Evolutionary conservation across 92 coral and sea anemone species (phyloP).

Genomic region (Paragorgia papillata): DNA sequence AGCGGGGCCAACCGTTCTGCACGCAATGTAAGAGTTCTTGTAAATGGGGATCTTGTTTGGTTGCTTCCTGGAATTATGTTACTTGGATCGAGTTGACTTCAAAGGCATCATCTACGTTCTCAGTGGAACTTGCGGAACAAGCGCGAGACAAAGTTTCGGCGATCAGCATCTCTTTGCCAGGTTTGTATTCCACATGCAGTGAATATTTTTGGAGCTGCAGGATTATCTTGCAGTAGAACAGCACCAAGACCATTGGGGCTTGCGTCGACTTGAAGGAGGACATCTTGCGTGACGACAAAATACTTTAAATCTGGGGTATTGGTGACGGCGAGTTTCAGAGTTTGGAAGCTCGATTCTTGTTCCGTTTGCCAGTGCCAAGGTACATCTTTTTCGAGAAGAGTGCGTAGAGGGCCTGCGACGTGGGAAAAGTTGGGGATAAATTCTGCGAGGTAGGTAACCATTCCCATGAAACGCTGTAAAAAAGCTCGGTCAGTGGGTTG

Average conservation of each 20-base stretch:
- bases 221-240: neutral
- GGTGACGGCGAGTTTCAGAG: neutral
- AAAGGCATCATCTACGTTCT: neutral
- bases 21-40: too few species aligned
- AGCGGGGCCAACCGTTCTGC: neutral
- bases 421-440: conserved; percentile 18
- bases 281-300: conserved; percentile 3
- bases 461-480: conserved; percentile 16
- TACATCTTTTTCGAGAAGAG: conserved; percentile 23
- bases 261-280: neutral
- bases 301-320: conserved; percentile 22
- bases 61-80: neutral
- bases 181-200: too few species aligned
- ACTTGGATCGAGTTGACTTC: neutral
- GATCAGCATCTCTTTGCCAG: conserved; percentile 6
- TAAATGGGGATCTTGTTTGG: neutral
- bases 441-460: conserved; percentile 15
- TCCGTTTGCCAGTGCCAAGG: conserved; percentile 32
- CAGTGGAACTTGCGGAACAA: neutral
- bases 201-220: neutral
- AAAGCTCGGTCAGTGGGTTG: conserved; percentile 11
- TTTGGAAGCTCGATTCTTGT: neutral
- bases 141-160: conserved; percentile 14
- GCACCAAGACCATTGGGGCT: neutral
- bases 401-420: conserved; percentile 3